Conservation (phyloP, 2,797 vertebrate genomes). For the Muraenolepis orangiensis region DNA sequence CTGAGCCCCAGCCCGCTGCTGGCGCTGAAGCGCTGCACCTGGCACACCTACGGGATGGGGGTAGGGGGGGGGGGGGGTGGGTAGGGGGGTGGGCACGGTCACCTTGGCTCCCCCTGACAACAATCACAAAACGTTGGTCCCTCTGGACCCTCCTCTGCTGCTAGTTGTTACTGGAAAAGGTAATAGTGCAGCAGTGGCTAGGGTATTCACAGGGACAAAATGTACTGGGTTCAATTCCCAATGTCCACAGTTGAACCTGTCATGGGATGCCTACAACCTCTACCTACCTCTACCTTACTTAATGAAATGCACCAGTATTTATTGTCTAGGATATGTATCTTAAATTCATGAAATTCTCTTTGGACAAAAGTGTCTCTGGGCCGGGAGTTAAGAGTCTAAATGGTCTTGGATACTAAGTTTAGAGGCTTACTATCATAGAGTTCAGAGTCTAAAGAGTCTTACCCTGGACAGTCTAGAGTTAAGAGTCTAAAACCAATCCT, state of each 20-base stretch:
- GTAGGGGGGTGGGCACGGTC: background rate
- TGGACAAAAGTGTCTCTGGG: background rate
- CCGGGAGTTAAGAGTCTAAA: background rate
- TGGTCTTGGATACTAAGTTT: too few relatives aligned
- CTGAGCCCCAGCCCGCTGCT: slow-evolving; percentile 90
- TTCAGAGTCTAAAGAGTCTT: too few relatives aligned
- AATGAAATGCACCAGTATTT: background rate
- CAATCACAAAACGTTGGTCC: background rate
- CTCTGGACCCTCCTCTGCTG: background rate
- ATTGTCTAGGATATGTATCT: background rate
- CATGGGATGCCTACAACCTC: background rate
- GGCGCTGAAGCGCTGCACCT: slow-evolving; percentile 87
- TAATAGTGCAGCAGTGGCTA: background rate
- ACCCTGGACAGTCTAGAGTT: too few relatives aligned
- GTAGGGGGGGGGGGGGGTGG: background rate
- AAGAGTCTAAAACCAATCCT: too few relatives aligned
- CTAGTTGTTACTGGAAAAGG: background rate
- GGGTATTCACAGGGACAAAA: background rate
- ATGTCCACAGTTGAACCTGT: background rate
- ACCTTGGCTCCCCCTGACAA: background rate
- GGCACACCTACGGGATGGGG: slow-evolving; percentile 74
- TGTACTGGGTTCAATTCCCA: background rate
- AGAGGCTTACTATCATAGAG: too few relatives aligned
- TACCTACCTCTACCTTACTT: background rate
- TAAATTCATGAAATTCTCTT: background rate